A percentile compares a stretch with the other conserved stretches of the same genome.
These are phyloP conservation scores for Podarcis cretensis DNA, from an alignment of 2,113 vertebrate genomes.

Conservation along the genomic window DNA sequence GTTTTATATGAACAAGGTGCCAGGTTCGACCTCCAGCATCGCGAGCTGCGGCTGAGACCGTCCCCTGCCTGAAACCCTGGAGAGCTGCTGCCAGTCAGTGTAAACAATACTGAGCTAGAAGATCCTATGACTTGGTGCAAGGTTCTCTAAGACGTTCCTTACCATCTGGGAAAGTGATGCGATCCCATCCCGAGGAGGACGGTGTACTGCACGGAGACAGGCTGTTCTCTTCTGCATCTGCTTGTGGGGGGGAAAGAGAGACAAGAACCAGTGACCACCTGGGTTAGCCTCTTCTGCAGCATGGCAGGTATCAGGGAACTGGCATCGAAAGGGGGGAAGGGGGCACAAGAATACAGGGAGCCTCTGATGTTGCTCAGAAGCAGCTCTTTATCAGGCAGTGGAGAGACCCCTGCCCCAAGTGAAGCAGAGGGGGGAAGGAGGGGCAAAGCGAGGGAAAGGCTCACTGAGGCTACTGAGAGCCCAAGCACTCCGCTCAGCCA, in stretches of 20 bases:
- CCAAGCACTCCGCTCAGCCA: too few species aligned
- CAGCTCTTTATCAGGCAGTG: too few species aligned
- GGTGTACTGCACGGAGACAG: constrained; percentile 72
- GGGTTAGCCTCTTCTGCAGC: accelerated
- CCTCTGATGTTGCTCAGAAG: too few species aligned
- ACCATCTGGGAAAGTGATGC: constrained; percentile 79
- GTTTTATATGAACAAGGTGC: too few species aligned
- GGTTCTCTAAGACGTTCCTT: not conserved
- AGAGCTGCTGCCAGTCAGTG: not conserved
- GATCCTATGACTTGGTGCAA: not conserved
- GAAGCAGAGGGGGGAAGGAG: too few species aligned
- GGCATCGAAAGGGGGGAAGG: too few species aligned
- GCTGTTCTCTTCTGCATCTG: constrained; percentile 76
- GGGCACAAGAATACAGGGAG: too few species aligned
- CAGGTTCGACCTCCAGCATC: too few species aligned
- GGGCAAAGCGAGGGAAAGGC: too few species aligned
- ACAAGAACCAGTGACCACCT: not conserved
- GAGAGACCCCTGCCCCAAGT: too few species aligned
- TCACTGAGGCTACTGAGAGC: too few species aligned
- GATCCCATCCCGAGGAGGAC: constrained; percentile 71
- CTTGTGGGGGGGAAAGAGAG: not conserved
- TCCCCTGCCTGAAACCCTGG: not conserved
- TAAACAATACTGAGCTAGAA: not conserved
- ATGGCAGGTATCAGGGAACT: accelerated
- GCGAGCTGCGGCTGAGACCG: too few species aligned